Base-by-base conservation (phyloP, 2,113 vertebrate species). In the Bufo bufo region DNA sequence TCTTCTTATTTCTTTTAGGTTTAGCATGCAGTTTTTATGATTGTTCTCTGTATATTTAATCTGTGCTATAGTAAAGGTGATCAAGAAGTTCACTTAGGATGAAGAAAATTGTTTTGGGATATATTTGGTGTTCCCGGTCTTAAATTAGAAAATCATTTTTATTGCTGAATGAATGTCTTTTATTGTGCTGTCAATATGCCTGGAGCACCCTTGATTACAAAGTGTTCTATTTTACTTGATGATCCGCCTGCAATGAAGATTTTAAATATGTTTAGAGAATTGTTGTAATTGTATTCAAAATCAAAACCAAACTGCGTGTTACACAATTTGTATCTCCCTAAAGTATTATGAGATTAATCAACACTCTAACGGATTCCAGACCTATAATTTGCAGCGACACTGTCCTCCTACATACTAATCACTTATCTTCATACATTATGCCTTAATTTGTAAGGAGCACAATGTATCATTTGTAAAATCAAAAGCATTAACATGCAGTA, bases 391-490 rank as follows among this genome's bases (percentile, higher is more conserved):
- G 49, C 49, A 52, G 85, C 71, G n/a, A 23, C 47, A 66, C 61
- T 66, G 74, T 86, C 85, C 85, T 86, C 85, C 85, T 86, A 86
- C 85, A 86, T 86, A 79, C 85, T 86, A 86, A 86, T 86, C 75
- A 86, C 59, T 86, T 78, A 86, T 78, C 69, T 78, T 78, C 75
- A 79, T 66, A 86, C 49, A 86, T 66, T 63, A 79, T 79, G 74
- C 20, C 75, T 79, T 66, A 86, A 85, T 85, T 85, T 85, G 33
- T 33, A 85, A 85, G 84, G 72, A 85, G 66, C 85, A 86, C 45
- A 78, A 63, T 79, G 45, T 86, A 86, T 86, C 56, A 86, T 86
- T 86, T 79, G 74, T 49, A 66, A n/a, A 63, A 78, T 54, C 75
- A 78, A 65, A 78, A 23, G 20, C 71, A 78, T 86, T 86, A 78